A percentile compares a stretch with the other conserved stretches of the same genome.
These are phyloP conservation scores for Perca schrenkii DNA, from an alignment of 2,113 vertebrate species.

Conservation along the genomic window DNA sequence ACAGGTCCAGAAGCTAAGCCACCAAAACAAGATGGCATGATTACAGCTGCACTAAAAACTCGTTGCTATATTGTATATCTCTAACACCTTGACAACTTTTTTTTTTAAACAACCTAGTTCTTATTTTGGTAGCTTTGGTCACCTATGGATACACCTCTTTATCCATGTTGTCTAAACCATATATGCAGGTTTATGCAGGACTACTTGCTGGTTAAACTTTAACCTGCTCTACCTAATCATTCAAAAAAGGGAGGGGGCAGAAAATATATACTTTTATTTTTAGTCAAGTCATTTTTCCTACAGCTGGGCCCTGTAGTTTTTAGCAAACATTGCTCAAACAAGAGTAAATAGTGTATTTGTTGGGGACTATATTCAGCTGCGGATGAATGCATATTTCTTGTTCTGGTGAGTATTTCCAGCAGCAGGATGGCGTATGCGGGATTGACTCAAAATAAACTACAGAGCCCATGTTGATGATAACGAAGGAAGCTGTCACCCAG, in stretches of 20 bases:
- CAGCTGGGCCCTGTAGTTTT: too few species aligned
- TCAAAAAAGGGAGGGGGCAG: background rate
- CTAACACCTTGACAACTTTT: background rate
- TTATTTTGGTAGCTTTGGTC: background rate
- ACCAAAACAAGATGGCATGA: conserved; percentile 9
- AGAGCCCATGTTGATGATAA: background rate
- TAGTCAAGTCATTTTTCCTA: too few species aligned
- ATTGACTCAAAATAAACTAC: conserved; percentile 6
- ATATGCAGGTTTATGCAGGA: too few species aligned
- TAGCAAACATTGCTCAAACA: background rate
- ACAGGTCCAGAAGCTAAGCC: conserved; percentile 35
- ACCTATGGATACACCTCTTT: background rate
- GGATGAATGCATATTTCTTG: background rate
- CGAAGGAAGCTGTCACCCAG: background rate
- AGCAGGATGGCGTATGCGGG: background rate
- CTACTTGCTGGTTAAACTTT: background rate
- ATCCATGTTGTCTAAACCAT: background rate
- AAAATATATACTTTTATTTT: background rate
- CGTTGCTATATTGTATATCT: background rate
- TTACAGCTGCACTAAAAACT: background rate
- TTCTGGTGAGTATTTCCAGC: background rate
- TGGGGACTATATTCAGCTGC: background rate
- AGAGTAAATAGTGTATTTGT: background rate
- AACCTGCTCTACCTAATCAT: background rate
- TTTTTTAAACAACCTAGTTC: conserved; percentile 5